Base-by-base conservation (phyloP, 2,888 invertebrate species). In the Steinernema scapterisci region DNA sequence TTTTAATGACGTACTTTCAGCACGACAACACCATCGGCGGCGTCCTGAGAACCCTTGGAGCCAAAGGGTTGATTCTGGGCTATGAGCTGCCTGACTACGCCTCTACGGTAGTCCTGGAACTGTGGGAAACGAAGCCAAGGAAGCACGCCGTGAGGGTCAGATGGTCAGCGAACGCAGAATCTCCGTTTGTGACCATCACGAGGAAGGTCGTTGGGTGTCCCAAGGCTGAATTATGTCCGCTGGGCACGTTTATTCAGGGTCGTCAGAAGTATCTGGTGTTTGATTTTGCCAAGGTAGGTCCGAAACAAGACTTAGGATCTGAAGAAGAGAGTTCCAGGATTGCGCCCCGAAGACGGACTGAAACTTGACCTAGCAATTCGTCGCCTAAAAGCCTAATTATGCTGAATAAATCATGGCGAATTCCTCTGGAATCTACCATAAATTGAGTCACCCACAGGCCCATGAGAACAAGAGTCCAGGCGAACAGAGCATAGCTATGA, bases 1-100 rank as follows among this genome's bases (percentile, higher is more conserved):
- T n/a, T n/a, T 5, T 21, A 7, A 16, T 21, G 21, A 38, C 19
- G 5, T 5, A 27, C 16, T 5, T 19, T 38, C 13, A 77, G 77
- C 77, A 77, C 46, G 77, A 77, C 71, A 70, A 48, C 11, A 77
- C 76, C 21, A n/a, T 77, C 6, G 70, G 21, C 6, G 54, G 74
- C 19, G 38, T 76, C 11, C 71, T 74, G 19, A 21, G 54, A n/a
- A 71, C 71, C 0, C 43, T 77, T 21, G 77, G 72, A 21, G 72
- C 71, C 7, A 76, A 76, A 44, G 11, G 43, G 2, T 56, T 19
- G 13, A 43, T 71, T 43, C 19, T 74, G 13, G 77, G 77, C 7
- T 45, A 54, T 3, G 73, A 19, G 1, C 70, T 74, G 16, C 72
- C 77, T 11, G 72, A 74, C 44, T 77, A 76, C 48, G 76, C 77